Evolutionary conservation across 2,888 invertebrate genomes (phyloP).

Genomic region (Danaus chrysippus): DNA sequence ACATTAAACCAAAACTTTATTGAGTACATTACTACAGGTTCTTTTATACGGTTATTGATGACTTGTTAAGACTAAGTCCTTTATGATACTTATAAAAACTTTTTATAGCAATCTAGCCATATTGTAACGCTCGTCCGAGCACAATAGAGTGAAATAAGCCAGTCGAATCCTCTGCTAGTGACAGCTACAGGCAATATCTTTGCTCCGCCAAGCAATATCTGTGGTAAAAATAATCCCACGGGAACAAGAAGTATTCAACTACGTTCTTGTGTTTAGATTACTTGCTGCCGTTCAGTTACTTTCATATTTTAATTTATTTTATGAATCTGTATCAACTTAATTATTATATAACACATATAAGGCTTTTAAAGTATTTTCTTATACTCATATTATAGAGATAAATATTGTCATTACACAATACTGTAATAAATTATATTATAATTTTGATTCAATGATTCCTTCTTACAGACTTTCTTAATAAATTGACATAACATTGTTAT

Average conservation of each 20-base stretch:
- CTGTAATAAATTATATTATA: too few species aligned
- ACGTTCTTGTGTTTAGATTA: background rate
- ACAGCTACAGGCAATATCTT: conserved; percentile 74
- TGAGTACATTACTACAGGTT: background rate
- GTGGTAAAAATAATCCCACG: conserved; percentile 58
- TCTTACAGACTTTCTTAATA: too few species aligned
- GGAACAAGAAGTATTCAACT: conserved; percentile 39
- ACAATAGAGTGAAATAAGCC: conserved; percentile 50
- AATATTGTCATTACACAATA: too few species aligned
- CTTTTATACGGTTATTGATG: background rate
- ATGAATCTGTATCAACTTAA: background rate
- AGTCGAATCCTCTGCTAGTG: conserved; percentile 59
- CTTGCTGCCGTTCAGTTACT: background rate
- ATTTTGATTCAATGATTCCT: too few species aligned
- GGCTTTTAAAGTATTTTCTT: too few species aligned
- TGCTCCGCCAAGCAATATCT: conserved; percentile 63
- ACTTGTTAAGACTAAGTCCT: background rate
- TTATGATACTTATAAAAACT: conserved; percentile 18
- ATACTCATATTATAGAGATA: too few species aligned
- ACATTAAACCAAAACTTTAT: conserved; percentile 8
- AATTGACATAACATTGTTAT: too few species aligned
- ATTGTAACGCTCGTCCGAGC: conserved; percentile 42
- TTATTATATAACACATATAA: background rate
- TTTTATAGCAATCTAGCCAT: conserved; percentile 33
- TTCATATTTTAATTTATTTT: background rate